These are phyloP conservation scores for Epizoanthus stellaris DNA, from an alignment of 92 coral and sea anemone genomes.

Conservation along the genomic window DNA sequence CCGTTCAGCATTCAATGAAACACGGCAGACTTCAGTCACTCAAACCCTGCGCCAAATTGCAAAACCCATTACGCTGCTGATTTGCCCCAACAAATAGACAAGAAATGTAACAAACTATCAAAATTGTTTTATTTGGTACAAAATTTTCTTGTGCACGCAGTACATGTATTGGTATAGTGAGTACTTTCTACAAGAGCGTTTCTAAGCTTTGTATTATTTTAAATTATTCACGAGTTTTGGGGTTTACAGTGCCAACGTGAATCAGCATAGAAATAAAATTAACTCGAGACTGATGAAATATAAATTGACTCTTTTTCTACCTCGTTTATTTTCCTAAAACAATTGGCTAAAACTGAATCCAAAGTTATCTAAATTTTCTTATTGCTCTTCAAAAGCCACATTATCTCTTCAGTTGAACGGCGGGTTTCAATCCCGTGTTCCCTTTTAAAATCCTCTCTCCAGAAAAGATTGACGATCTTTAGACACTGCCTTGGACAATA, in stretches of 20 bases:
- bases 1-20: too few species aligned
- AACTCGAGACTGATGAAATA: conserved; percentile 10
- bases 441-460: not conserved
- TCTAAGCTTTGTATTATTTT: conserved; percentile 12
- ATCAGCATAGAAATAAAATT: conserved; percentile 28
- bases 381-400: not conserved
- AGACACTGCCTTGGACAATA: not conserved
- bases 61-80: conserved; percentile 15
- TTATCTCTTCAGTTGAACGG: not conserved
- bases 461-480: not conserved
- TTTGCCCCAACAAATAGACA: conserved; percentile 12
- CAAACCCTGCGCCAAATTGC: not conserved
- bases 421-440: not conserved
- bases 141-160: conserved; percentile 31
- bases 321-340: conserved; percentile 2
- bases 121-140: conserved; percentile 40
- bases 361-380: not conserved
- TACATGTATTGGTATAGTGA: not conserved
- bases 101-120: conserved; percentile 20
- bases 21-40: not conserved
- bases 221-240: conserved; percentile 31
- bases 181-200: conserved; percentile 15
- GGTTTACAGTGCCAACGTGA: conserved; percentile 3
- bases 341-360: not conserved
- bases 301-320: conserved; percentile 4